Conservation (phyloP, 2,113 vertebrate genomes). For the Antigone vipio region DNA sequence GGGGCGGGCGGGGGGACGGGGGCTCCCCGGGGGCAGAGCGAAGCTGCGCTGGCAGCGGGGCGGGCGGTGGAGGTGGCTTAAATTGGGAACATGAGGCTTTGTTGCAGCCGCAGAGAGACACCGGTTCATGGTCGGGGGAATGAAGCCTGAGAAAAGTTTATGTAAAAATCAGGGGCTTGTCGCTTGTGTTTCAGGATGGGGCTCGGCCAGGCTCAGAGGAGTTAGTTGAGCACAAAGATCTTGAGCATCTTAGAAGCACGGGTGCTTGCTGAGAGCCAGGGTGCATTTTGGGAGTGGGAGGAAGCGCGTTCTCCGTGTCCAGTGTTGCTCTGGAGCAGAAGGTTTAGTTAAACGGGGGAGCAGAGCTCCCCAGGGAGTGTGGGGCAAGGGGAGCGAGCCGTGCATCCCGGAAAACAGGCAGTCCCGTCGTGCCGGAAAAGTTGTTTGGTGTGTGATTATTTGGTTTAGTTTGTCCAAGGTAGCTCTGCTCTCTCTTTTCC, state of each 20-base stretch:
- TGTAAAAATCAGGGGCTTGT: neutral
- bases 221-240: neutral
- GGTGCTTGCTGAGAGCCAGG: neutral
- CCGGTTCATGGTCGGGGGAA: neutral
- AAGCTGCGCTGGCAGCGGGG: neutral
- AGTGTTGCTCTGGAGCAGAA: neutral
- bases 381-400: rapidly evolving
- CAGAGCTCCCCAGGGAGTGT: neutral
- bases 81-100: conserved; percentile 5
- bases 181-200: neutral
- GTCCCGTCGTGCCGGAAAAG: neutral
- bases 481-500: neutral
- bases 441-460: neutral
- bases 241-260: neutral
- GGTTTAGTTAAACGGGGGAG: neutral
- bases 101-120: neutral
- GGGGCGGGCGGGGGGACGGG: neutral
- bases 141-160: neutral
- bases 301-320: neutral
- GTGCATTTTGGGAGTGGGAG: neutral
- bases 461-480: neutral
- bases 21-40: neutral
- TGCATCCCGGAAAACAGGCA: neutral
- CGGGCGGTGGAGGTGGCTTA: neutral
- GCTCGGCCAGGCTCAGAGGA: neutral